Conservation (phyloP, 1,140 invertebrate species). For the Aleiodes sp. region DNA sequence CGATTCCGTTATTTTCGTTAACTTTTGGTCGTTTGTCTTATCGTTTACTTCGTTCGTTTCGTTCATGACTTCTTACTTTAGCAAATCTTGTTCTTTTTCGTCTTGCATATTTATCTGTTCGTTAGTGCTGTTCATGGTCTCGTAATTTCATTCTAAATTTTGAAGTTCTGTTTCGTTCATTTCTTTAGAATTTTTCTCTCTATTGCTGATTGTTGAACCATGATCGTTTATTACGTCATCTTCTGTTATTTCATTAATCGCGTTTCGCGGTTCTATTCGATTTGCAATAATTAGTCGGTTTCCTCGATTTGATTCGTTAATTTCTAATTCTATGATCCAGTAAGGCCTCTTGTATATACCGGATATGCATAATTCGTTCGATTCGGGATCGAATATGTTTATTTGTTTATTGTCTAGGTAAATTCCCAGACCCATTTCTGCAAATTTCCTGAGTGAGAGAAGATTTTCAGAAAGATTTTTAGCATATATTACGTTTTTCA, state of each 20-base stretch:
- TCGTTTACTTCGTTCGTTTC: neutral
- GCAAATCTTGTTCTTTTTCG: no score
- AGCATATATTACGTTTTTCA: slow-evolving; percentile 28
- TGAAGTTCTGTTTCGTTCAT: no score
- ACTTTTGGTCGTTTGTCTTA: neutral
- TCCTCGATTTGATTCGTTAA: slow-evolving; percentile 21
- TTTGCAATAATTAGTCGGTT: neutral
- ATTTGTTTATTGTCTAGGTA: slow-evolving; percentile 23
- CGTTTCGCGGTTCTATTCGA: neutral
- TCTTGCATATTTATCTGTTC: no score
- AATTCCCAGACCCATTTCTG: slow-evolving; percentile 24
- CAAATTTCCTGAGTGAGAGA: slow-evolving; percentile 26
- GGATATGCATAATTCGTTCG: slow-evolving; percentile 18
- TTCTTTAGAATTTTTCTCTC: no score
- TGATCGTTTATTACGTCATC: neutral
- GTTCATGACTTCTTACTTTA: slow-evolving; percentile 1
- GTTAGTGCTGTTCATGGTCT: no score
- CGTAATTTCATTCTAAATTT: no score
- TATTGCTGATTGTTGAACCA: no score
- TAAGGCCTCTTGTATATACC: slow-evolving; percentile 32
- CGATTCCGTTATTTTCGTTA: slow-evolving; percentile 16
- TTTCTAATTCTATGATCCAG: slow-evolving; percentile 32
- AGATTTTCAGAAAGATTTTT: slow-evolving; percentile 23
- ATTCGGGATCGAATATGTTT: slow-evolving; percentile 13
- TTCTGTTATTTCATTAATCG: neutral